Base-by-base conservation (phyloP, 2,797 vertebrate species). In the Decapterus maruadsi region DNA sequence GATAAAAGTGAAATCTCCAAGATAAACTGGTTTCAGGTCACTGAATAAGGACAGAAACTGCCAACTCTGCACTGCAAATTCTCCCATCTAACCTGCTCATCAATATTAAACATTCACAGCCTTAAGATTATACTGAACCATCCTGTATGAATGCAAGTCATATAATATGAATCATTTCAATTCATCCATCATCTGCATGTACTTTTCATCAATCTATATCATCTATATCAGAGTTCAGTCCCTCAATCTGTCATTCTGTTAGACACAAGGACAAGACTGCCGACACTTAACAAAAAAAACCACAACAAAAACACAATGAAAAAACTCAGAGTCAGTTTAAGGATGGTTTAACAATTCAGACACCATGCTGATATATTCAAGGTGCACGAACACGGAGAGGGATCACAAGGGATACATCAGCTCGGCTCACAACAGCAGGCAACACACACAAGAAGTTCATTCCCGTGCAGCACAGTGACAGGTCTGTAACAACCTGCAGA, bases 11-110 rank as follows among this genome's bases (percentile, higher is more conserved):
- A 82, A 57, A 77, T 53, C 68, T 72, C 63, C 65, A 67, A 42
- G 78, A 89, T 87, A 80, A 70, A 76, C 56, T 64, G 56, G 73
- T 89, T 91, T 81, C 77, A 85, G 86, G 89, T 90, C 88, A 88
- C 43, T 77, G 73, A 75, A 78, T 72, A 81, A 82, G 77, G 79
- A 84, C 70, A 79, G 57, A 65, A 80, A 22, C 36, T 36, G 46
- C 26, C 43, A 51, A 48, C 51, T 46, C 60, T 58, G 55, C 42
- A 72, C 70, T 50, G 68, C 43, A 64, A 79, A 58, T 55, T 48
- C 55, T 46, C 38, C 36, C 45, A n/a, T 54, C 26, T 16, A 57
- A 59, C 31, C 16, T 29, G 34, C 17, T 67, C 16, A 57, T 43
- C 34, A 72, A 72, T 40, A 36, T 66, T 50, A 17, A 48, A 51